phyloP scores from a whole-genome alignment of 2,888 invertebrate genomes.

The Calameuta idolon region DNA sequence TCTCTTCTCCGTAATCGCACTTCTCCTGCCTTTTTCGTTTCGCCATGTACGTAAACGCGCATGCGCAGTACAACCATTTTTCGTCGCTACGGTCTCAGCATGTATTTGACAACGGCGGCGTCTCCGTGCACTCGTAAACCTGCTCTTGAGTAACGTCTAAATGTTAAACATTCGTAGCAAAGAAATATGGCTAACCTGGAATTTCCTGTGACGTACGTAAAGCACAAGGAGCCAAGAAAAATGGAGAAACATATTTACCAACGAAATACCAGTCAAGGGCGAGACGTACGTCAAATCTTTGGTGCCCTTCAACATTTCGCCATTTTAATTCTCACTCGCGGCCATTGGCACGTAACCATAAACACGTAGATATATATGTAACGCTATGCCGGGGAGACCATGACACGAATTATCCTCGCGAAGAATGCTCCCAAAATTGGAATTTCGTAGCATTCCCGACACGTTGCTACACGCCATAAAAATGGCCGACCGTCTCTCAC shows the following conservation, averaged over 20 bases:
- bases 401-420: constrained; percentile 54
- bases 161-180: background rate
- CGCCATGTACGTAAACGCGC: background rate
- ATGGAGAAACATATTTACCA: background rate
- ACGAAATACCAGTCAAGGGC: background rate
- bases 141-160: background rate
- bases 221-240: background rate
- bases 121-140: background rate
- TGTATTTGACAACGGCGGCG: background rate
- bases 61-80: background rate
- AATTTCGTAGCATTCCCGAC: constrained; percentile 59
- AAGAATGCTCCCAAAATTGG: constrained; percentile 61
- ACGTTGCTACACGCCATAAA: constrained; percentile 37
- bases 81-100: background rate
- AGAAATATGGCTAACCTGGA: background rate
- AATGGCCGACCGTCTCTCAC: constrained; percentile 32
- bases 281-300: background rate
- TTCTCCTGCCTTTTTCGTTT: background rate
- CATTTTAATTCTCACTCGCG: background rate
- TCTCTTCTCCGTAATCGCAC: background rate
- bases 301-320: background rate
- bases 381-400: constrained; percentile 34
- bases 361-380: constrained; percentile 3
- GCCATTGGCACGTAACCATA: constrained; percentile 14
- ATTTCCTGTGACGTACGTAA: background rate